Conservation (phyloP, 2,113 vertebrate genomes). For the Dipodomys spectabilis region DNA sequence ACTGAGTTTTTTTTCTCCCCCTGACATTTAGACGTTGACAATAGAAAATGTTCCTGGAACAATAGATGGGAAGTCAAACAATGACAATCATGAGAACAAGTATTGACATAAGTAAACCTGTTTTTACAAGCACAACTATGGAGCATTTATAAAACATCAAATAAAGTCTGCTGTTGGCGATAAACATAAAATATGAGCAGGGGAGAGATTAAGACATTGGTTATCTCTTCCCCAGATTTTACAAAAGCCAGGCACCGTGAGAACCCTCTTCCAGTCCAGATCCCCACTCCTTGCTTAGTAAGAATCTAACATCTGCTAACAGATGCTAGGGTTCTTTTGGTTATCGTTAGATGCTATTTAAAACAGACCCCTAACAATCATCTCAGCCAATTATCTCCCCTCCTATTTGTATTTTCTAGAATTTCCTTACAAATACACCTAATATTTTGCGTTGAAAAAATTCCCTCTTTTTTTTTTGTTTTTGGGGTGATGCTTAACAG, state of each 20-base stretch:
- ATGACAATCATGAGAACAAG: neutral
- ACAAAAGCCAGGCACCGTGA: neutral
- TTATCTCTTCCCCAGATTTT: neutral
- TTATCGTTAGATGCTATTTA: neutral
- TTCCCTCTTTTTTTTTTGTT: neutral
- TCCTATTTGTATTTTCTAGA: neutral
- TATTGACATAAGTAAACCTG: constrained; percentile 25
- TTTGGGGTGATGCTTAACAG: neutral
- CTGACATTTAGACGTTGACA: constrained; percentile 54
- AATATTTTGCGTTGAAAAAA: neutral
- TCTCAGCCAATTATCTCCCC: neutral
- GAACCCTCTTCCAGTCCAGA: neutral
- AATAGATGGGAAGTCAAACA: constrained; percentile 58
- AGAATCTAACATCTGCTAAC: neutral
- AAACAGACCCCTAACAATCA: neutral
- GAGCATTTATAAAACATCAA: constrained; percentile 47
- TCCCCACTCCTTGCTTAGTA: neutral
- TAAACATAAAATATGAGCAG: neutral
- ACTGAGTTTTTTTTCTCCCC: neutral
- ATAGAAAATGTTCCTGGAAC: constrained; percentile 21
- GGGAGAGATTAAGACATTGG: neutral
- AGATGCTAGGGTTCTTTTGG: neutral
- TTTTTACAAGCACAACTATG: constrained; percentile 42
- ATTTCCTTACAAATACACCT: neutral
- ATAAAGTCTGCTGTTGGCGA: neutral